Evolutionary conservation across 2,113 vertebrate genomes (phyloP), one percentile per base, ranked within the genome.

Genomic region (Galbula dea): DNA sequence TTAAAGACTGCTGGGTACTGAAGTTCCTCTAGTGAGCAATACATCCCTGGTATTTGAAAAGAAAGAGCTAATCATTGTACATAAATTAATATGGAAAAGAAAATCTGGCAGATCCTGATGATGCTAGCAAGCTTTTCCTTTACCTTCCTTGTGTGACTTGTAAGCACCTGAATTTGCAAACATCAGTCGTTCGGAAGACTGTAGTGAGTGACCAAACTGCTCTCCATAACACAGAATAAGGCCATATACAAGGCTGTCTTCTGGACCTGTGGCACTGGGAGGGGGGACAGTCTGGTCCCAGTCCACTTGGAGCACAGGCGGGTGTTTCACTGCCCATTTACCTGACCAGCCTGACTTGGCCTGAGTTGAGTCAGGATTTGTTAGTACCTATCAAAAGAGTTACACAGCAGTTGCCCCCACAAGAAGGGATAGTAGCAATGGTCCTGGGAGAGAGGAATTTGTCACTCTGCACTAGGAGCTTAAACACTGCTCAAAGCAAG

Each of bases 1-100:
- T 98, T 98, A 98, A 98, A 98, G 96, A 97, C 97, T 97, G 97
- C 97, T 97, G 97, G 98, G 97, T 97, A 97, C 97, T 97, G 97
- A 97, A 97, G 97, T 98, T 98, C 94, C 97, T 97, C 97, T 92
- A 97, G 97, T 95, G 97, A 98, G 97, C 97, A 97, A 97, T 96
- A 97, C 95, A 97, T 97, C 97, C 96, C 96, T 97, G 97, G 97
- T 96, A 98, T 98, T 98, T 98, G 97, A 97, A 97, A 97, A 97
- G 97, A 97, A 93, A 7, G 83, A 97, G 94, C 94, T 96, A 97
- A 98, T 97, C 82, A 6, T 69, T 95, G 93, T 97, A 97, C 94
- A 93, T 97, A 97, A 97, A 97, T 96, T 97, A 97, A 97, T 97
- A 97, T 89, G 92, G 96, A 96, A 96, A 96, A 89, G 92, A 87